Evolutionary conservation across 2,113 vertebrate genomes (phyloP).

Genomic region (Muntiacus reevesi): DNA sequence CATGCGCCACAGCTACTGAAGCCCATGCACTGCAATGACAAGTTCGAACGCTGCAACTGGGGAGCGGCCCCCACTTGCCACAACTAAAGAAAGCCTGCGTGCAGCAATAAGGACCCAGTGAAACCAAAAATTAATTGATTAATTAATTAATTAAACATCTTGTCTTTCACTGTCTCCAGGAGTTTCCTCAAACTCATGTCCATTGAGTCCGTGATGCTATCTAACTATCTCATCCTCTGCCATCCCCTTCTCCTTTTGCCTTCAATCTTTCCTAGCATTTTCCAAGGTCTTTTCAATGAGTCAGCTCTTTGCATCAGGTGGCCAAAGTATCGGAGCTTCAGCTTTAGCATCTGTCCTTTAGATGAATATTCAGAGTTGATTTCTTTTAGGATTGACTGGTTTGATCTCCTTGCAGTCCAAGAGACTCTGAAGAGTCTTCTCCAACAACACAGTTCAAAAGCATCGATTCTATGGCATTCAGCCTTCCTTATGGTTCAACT

Average conservation of each 20-base stretch:
- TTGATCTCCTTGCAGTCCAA: background rate
- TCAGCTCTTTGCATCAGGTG: background rate
- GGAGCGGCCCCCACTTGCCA: background rate
- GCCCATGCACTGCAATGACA: background rate
- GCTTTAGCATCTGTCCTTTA: background rate
- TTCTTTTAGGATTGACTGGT: background rate
- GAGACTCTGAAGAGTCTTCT: background rate
- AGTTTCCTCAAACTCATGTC: background rate
- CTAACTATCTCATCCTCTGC: background rate
- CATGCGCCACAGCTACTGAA: rapidly evolving
- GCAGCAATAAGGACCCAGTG: background rate
- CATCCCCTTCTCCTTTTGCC: background rate
- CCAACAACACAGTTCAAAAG: background rate
- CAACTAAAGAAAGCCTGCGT: background rate
- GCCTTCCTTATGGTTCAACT: background rate
- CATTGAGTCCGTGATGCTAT: background rate
- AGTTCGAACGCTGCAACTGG: background rate
- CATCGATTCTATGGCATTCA: background rate
- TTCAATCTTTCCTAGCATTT: background rate
- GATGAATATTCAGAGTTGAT: background rate
- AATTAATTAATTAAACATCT: background rate
- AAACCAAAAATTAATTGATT: background rate
- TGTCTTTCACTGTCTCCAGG: background rate
- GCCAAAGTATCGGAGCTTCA: background rate
- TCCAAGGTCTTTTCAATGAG: background rate